Conservation (phyloP, 2,888 invertebrate genomes). For the Phortica magna region DNA sequence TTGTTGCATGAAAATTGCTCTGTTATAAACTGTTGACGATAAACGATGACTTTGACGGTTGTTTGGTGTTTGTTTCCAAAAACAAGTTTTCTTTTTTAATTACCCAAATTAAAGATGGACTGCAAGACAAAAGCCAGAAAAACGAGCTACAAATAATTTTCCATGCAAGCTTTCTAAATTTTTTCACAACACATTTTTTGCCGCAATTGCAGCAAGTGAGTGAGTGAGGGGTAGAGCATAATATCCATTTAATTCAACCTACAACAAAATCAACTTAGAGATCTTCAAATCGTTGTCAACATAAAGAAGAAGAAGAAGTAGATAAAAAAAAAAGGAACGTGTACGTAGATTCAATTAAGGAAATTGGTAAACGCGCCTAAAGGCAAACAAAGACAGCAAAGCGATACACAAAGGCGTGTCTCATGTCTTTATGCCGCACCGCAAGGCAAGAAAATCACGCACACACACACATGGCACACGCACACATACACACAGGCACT, state of each 20-base stretch:
- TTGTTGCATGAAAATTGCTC: neutral
- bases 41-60: neutral
- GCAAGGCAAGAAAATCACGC: neutral
- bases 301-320: neutral
- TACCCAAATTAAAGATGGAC: neutral
- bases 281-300: neutral
- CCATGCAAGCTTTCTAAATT: neutral
- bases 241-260: neutral
- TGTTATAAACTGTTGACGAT: neutral
- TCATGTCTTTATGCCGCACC: neutral
- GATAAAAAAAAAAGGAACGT: neutral
- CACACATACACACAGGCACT: neutral
- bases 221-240: neutral
- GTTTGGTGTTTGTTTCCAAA: neutral
- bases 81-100: constrained; percentile 9
- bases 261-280: neutral
- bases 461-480: neutral
- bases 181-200: neutral
- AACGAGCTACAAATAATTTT: neutral
- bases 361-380: neutral
- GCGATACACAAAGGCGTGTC: neutral
- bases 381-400: neutral
- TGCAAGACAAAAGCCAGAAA: neutral
- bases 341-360: neutral
- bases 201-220: neutral